Conservation (phyloP, 2,797 vertebrate species). For the Muscicapa comitata region DNA sequence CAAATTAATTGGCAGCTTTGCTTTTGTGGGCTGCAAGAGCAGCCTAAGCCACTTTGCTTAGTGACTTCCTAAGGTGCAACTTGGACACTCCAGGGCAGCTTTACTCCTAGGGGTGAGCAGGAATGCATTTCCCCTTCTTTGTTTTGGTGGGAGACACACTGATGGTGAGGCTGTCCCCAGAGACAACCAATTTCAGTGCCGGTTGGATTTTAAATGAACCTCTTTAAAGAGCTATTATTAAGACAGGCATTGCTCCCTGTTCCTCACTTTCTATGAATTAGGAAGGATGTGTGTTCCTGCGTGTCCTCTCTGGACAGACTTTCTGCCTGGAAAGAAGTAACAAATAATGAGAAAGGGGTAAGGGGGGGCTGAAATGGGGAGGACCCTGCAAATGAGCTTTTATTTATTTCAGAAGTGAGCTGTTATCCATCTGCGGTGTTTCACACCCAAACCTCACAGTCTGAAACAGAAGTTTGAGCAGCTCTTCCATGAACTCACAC, state of each 20-base stretch:
- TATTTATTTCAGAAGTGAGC: neutral
- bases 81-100: neutral
- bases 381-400: neutral
- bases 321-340: neutral
- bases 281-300: neutral
- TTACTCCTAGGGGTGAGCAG: neutral
- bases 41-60: neutral
- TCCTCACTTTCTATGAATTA: neutral
- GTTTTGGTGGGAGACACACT: neutral
- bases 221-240: neutral
- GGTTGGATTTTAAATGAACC: neutral
- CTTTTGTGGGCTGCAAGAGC: neutral
- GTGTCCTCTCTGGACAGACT: neutral
- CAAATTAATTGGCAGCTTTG: neutral
- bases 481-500: neutral
- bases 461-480: neutral
- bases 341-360: neutral
- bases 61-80: neutral
- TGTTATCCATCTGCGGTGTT: fast-evolving
- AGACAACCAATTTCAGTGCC: neutral
- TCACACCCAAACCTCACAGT: neutral
- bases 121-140: neutral
- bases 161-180: neutral
- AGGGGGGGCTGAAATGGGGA: neutral
- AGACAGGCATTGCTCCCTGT: neutral